A percentile compares a stretch with the other conserved stretches of the same genome.
Evolutionary conservation across 2,797 vertebrate species (phyloP).

Genomic region (Myotis myotis): DNA sequence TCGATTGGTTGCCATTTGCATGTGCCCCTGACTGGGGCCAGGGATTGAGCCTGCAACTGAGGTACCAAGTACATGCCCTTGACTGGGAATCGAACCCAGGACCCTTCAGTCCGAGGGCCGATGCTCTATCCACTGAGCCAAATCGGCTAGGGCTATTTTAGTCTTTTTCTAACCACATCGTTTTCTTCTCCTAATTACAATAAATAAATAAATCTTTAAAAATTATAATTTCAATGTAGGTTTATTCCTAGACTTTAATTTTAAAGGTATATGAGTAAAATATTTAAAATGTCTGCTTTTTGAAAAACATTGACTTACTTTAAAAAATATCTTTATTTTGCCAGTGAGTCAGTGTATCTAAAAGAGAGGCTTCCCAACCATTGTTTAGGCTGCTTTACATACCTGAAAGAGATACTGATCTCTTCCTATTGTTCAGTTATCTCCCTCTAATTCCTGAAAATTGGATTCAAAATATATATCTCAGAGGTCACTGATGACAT

Average conservation of each 20-base stretch:
- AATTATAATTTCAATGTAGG: neutral
- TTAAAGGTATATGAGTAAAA: neutral
- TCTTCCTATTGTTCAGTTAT: neutral
- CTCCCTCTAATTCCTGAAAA: neutral
- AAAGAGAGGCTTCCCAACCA: neutral
- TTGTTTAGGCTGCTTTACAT: neutral
- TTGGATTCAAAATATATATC: neutral
- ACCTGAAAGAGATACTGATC: neutral
- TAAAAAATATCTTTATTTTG: slow-evolving; percentile 2
- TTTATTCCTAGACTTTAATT: neutral
- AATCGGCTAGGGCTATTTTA: neutral
- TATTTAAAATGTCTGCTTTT: neutral
- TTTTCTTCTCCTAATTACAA: neutral
- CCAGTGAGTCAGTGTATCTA: neutral
- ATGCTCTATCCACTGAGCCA: too few relatives aligned
- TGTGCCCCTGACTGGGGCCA: too few relatives aligned
- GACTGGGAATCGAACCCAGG: too few relatives aligned
- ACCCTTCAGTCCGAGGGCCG: too few relatives aligned
- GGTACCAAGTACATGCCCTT: too few relatives aligned
- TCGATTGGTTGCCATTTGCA: too few relatives aligned
- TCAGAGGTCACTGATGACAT: neutral
- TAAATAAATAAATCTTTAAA: neutral
- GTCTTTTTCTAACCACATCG: neutral
- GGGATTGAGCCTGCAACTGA: too few relatives aligned
- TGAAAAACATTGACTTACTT: neutral